phyloP scores from a whole-genome alignment of 2,113 vertebrate genomes.

The Chloroceryle aenea region DNA sequence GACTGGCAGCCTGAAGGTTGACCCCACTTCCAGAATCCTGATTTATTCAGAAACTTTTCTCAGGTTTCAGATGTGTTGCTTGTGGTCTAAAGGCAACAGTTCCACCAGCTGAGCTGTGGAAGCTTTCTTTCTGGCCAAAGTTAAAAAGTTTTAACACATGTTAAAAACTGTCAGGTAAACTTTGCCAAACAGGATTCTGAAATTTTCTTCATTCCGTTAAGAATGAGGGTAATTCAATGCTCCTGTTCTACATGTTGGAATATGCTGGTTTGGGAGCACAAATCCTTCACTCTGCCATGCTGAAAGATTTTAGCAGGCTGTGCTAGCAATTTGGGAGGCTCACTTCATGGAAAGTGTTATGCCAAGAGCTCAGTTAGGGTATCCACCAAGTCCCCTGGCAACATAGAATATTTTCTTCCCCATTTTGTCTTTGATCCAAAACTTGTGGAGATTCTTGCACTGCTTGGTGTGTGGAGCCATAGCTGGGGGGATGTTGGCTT shows the following conservation, averaged over 20 bases:
- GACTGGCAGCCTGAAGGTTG: background rate
- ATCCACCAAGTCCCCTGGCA: background rate
- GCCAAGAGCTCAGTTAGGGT: rapidly evolving
- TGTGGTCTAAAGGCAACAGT: background rate
- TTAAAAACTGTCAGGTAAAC: constrained; percentile 7
- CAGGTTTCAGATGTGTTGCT: background rate
- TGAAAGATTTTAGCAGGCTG: background rate
- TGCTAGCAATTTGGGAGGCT: background rate
- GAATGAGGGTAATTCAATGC: background rate
- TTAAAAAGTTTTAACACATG: background rate
- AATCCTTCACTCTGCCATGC: background rate
- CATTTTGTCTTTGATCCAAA: background rate
- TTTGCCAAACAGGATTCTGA: background rate
- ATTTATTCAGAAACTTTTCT: background rate
- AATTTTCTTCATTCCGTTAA: background rate
- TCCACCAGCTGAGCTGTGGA: background rate
- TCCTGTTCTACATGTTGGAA: background rate
- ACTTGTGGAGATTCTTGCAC: background rate
- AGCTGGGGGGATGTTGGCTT: background rate
- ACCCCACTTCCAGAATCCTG: background rate
- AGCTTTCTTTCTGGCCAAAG: constrained; percentile 14
- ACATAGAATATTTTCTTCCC: background rate
- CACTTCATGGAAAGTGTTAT: rapidly evolving
- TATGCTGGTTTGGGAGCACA: background rate
- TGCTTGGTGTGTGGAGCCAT: background rate